Base-by-base conservation (phyloP, 2,113 vertebrate genomes). In the Cryptotis parvus region DNA sequence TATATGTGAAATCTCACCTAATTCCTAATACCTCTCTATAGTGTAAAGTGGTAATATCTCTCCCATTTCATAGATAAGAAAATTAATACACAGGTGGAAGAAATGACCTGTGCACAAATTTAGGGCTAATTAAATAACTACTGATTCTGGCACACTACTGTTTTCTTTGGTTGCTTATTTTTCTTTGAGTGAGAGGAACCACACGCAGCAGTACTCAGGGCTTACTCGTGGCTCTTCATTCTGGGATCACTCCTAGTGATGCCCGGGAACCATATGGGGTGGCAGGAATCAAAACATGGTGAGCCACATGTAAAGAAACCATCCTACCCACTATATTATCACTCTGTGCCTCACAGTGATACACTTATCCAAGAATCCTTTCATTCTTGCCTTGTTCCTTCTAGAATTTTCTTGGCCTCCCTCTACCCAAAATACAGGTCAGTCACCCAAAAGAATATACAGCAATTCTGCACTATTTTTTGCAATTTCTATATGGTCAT, bases 31-130 rank as follows among this genome's bases (percentile, higher is more conserved):
- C 31, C 58, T 43, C 11, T 90, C 26, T 91, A 52, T 58, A 20
- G 7, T 78, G 5, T 70, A 22, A 75, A 85, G 9, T 89, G 61
- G 6, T 87, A 78, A 58, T 80, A 27, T 66, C 37, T 49, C 26
- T 94, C 18, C 76, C 10, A 26, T 91, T 89, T 94, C 85, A 93
- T 18, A 84, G 33, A 65, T 31, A 31, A 55, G 55, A 70, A 89
- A 87, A 84, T 45, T 70, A 89, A 90, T 14, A 15, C 18, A 33
- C 18, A 29, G 2, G 61, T 11, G 41, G 27, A 80, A 79, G 70
- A 89, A 66, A 82, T 49, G 55, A 37, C 55, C 45, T 52, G 22
- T 81, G 39, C 20, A 18, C 37, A 58, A 24, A 39, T 35, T 65
- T 52, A 27, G 39, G 84, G 5, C 14, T 81, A 52, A n/a, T 12